Evolutionary conservation across 2,113 vertebrate species (phyloP).

Genomic region (Elephantulus edwardii): DNA sequence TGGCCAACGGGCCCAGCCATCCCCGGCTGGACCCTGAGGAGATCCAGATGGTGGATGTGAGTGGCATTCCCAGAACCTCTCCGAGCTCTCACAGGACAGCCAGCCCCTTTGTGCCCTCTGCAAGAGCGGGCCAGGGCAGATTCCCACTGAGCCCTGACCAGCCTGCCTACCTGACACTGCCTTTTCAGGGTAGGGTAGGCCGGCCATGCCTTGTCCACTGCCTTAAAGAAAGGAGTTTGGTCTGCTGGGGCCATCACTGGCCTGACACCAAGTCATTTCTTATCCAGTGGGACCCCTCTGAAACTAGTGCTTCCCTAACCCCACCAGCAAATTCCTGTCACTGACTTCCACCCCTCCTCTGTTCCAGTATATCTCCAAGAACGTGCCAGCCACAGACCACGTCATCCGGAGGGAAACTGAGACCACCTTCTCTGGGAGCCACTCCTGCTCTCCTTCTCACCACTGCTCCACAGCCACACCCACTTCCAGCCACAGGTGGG

Average conservation of each 20-base stretch:
- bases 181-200: neutral
- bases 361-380: constrained; percentile 96
- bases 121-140: neutral
- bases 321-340: neutral
- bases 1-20: constrained; percentile 96
- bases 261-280: neutral
- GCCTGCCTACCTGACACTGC: neutral
- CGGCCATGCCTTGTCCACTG: neutral
- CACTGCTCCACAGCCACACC: constrained; percentile 95
- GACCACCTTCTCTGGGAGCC: constrained; percentile 94
- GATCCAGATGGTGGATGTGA: constrained; percentile 97
- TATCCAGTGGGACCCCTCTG: neutral
- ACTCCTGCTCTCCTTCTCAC: constrained; percentile 96
- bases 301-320: neutral
- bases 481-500: constrained; percentile 95
- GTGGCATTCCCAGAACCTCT: constrained; percentile 68
- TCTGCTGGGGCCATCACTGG: neutral
- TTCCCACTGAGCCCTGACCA: neutral
- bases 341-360: constrained; percentile 54
- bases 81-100: neutral
- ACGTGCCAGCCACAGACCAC: constrained; percentile 93
- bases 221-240: neutral
- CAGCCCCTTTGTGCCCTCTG: neutral
- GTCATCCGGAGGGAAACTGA: constrained; percentile 93
- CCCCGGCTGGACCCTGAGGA: constrained; percentile 96